Conservation (phyloP, 2,113 vertebrate genomes). For the Lepidothrix coronata region DNA sequence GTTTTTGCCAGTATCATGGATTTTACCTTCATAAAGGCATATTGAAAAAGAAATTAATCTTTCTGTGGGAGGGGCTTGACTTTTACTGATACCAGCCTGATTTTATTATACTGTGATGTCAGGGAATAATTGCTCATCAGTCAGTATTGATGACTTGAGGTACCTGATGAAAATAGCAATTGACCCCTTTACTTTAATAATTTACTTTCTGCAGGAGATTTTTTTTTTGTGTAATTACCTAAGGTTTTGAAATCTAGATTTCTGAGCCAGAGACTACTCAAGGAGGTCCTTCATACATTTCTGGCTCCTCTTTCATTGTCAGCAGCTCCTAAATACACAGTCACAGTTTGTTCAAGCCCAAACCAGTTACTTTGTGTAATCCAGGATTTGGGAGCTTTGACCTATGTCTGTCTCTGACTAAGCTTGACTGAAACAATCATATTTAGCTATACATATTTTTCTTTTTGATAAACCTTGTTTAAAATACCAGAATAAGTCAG, state of each 20-base stretch:
- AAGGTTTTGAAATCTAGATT: neutral
- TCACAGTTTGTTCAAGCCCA: neutral
- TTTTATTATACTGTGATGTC: constrained; percentile 7
- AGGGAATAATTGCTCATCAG: neutral
- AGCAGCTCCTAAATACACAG: neutral
- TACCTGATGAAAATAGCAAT: neutral
- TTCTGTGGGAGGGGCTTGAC: neutral
- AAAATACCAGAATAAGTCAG: neutral
- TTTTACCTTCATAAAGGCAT: constrained; percentile 34
- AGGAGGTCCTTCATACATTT: neutral
- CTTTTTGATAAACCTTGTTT: neutral
- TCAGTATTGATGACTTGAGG: neutral
- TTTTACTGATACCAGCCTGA: constrained; percentile 6
- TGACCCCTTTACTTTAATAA: neutral
- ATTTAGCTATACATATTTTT: neutral
- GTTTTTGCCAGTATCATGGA: neutral
- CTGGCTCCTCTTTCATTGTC: neutral
- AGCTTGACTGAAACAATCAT: neutral
- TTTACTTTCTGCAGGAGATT: neutral
- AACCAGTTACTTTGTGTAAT: neutral
- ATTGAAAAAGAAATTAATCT: constrained; percentile 20
- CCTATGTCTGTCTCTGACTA: neutral
- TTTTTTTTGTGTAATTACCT: neutral
- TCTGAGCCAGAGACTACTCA: neutral
- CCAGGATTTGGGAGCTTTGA: neutral